Percentiles rank a stretch among this genome's conserved stretches.
phyloP scores from a whole-genome alignment of 64 coral and sea anemone species.

The Astreopora myriophthalma region DNA sequence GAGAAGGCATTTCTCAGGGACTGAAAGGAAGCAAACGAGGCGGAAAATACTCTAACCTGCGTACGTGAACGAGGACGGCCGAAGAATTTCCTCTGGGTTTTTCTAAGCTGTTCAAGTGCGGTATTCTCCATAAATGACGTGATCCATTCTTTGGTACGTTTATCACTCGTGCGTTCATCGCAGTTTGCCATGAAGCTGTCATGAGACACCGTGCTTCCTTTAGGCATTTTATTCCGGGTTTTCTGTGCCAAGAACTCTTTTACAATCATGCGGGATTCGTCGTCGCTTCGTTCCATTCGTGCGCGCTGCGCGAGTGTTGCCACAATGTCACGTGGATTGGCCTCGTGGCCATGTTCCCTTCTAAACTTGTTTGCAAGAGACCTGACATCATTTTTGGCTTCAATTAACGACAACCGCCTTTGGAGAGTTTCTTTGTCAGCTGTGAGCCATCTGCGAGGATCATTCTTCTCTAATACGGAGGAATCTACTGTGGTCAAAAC shows the following conservation, averaged over 20 bases:
- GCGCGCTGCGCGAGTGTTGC: constrained; percentile 22
- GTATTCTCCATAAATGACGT: neutral
- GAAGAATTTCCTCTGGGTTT: constrained; percentile 24
- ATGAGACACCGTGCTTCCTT: neutral
- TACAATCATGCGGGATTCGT: constrained; percentile 50
- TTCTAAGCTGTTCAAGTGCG: neutral
- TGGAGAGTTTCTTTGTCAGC: constrained; percentile 73
- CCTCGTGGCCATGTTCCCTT: neutral
- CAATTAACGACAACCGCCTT: constrained; percentile 64
- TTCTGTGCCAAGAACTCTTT: constrained; percentile 53
- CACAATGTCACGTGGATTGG: constrained; percentile 3
- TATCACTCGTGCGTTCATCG: neutral
- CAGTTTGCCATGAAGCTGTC: neutral
- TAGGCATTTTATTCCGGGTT: neutral
- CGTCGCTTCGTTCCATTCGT: constrained; percentile 43
- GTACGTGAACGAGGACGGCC: constrained; percentile 9
- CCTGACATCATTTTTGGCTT: constrained; percentile 72
- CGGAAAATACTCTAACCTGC: neutral
- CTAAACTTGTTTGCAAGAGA: constrained; percentile 33
- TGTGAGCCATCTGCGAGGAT: constrained; percentile 89
- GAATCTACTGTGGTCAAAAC: neutral
- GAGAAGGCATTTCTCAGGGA: no score
- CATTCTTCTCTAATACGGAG: constrained; percentile 9
- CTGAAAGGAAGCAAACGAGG: no score
- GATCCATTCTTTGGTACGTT: neutral